These are phyloP conservation scores for Epizoanthus stellaris DNA, from an alignment of 92 coral and sea anemone genomes.

Conservation along the genomic window DNA sequence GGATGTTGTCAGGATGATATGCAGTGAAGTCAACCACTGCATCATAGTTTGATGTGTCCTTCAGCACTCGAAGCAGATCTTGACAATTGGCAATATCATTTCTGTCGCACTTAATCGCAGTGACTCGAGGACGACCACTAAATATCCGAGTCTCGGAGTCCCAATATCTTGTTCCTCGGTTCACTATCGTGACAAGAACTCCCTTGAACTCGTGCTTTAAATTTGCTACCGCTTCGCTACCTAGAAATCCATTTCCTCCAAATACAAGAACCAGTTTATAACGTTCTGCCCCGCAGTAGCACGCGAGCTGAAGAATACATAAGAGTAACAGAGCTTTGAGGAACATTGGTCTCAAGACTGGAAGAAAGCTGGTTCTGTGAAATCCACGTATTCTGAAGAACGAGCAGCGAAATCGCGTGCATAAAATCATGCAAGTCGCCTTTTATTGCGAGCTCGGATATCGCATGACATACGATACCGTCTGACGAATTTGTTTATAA, in stretches of 20 bases:
- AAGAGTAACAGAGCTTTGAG: conserved; percentile 3
- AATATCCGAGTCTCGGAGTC: conserved; percentile 31
- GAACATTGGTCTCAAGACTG: conserved; percentile 13
- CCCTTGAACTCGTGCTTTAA: conserved; percentile 35
- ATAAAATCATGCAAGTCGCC: conserved; percentile 3
- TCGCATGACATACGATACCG: neutral
- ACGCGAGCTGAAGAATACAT: conserved; percentile 2
- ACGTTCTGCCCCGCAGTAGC: neutral
- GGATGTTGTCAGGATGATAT: conserved; percentile 9
- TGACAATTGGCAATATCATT: conserved; percentile 15
- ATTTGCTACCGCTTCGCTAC: conserved; percentile 38
- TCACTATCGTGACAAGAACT: conserved; percentile 23
- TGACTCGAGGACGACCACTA: conserved; percentile 33
- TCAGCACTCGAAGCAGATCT: neutral
- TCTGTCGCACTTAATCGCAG: conserved; percentile 19
- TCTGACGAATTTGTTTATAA: too few species aligned
- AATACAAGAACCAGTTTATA: conserved; percentile 16
- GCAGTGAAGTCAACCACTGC: conserved; percentile 34
- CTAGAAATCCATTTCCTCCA: conserved; percentile 37
- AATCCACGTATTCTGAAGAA: neutral
- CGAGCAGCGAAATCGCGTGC: conserved; percentile 15
- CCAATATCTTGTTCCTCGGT: conserved; percentile 43
- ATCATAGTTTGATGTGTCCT: neutral
- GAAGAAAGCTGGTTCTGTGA: neutral
- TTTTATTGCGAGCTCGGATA: neutral